Base-by-base conservation (phyloP, 2,888 invertebrate species). In the Acheta domesticus region DNA sequence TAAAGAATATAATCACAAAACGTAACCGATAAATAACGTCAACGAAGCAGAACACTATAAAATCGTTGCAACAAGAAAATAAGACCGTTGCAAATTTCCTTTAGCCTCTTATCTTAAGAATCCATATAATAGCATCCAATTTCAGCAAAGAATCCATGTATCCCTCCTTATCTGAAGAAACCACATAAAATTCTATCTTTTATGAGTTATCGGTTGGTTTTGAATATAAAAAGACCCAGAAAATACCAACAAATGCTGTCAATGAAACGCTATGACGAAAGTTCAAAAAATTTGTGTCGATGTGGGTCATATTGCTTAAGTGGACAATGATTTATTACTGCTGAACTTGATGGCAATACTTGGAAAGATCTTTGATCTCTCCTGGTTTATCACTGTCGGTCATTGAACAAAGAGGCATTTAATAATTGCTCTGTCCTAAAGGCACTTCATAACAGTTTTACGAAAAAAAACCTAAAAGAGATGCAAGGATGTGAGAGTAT, bases 1-100 rank as follows among this genome's bases (percentile, higher is more conserved):
- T 62, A 62, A 62, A 62, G n/a, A 62, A n/a, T 62, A 36, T 36
- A 62, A 62, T 62, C 62, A n/a, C 62, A 62, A 62, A 62, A 62
- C 62, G n/a, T 19, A 62, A 62, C 62, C 62, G 62, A 62, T 62
- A 62, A 62, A 62, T 62, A 62, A 62, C 62, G 62, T 62, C 62
- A 62, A 62, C 62, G 62, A 62, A 62, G 16, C 62, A 62, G 62
- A 62, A 62, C 62, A 11, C 62, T 62, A 62, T 62, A 62, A 62
- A 62, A 62, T n/a, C 8, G 62, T 62, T 62, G 14, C 62, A 62
- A 62, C 62, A 62, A 62, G 62, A 62, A 62, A 62, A 62, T 62
- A 62, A 62, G 62, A 62, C 62, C 62, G 62, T 62, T n/a, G 62
- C 62, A 19, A 62, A 62, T 62, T 12, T 62, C 62, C n/a, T 62